Base-by-base conservation (phyloP, 2,113 vertebrate genomes). In the Xiphorhynchus elegans region DNA sequence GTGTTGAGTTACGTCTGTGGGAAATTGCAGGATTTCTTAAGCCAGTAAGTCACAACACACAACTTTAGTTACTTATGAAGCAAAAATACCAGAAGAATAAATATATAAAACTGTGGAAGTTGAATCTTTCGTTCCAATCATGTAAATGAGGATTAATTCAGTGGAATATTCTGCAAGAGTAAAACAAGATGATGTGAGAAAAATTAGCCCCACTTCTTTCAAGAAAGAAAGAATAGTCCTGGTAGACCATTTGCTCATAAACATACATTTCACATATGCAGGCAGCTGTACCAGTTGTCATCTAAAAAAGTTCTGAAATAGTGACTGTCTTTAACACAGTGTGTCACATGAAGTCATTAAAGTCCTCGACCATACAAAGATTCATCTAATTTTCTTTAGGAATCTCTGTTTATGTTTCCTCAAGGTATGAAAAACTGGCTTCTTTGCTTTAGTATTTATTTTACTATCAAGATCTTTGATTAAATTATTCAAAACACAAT, bases 401-500 rank as follows among this genome's bases (percentile, higher is more conserved):
- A 87, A 46, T 20, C 3, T 24, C 56, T 42, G 7, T 26, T 39
- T 52, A 23, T 26, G 25, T 76, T 87, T 62, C 11, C 19, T 78
- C 28, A 10, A 47, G 6, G 0, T 44, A 29, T 16, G 6, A 62
- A 87, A 60, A 50, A 25, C 7, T 39, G 2, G 1, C 3, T 68
- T 84, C 7, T 84, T 35, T 70, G 4, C 2, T 75, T 47, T 33
- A 33, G 1, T 21, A 2, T 39, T 73, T 80, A 64, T 23, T 49
- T 49, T 12, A 1, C 4, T 40, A 21, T 25, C 20, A 44, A 28
- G 6, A 37, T 33, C 3, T 3, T 39, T 3, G 1, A 59, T 67
- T 13, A 75, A 87, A 84, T 7, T 0, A 39, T 59, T 50, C 28
- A 59, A 67, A 72, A 13, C 6, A 53, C 7, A 37, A 16, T 46